phyloP scores from a whole-genome alignment of 2,888 invertebrate genomes.

The Heliconius ismenius region DNA sequence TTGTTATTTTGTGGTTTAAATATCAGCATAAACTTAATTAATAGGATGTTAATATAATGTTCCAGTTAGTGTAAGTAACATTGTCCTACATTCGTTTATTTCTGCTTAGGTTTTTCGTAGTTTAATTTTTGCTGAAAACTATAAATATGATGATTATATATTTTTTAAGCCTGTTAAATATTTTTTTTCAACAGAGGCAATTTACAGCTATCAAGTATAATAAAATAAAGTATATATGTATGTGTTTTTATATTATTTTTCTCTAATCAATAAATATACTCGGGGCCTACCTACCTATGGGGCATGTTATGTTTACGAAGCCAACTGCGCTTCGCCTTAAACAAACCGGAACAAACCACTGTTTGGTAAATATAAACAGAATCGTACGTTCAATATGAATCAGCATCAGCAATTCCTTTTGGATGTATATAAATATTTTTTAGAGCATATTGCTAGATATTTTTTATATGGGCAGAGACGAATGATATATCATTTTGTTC shows the following conservation, averaged over 20 bases:
- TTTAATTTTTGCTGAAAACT: neutral
- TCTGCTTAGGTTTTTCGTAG: neutral
- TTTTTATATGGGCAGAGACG: neutral
- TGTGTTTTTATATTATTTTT: neutral
- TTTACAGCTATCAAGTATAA: neutral
- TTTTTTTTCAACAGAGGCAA: neutral
- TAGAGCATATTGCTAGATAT: neutral
- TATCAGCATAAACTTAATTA: no score
- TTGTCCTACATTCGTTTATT: neutral
- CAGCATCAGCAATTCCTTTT: neutral
- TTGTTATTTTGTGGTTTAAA: neutral
- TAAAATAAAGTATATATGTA: neutral
- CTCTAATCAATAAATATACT: neutral
- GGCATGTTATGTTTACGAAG: neutral
- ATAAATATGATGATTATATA: no score
- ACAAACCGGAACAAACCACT: conserved; percentile 20
- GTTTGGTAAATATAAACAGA: conserved; percentile 16
- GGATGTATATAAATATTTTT: neutral
- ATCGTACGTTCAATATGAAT: neutral
- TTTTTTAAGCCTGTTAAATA: no score
- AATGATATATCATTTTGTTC: neutral
- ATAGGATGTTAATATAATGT: no score
- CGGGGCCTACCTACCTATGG: no score
- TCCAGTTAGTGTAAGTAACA: neutral
- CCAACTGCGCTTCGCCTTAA: conserved; percentile 16